Conservation (phyloP, 2,113 vertebrate species). For the Zosterops pallidus region DNA sequence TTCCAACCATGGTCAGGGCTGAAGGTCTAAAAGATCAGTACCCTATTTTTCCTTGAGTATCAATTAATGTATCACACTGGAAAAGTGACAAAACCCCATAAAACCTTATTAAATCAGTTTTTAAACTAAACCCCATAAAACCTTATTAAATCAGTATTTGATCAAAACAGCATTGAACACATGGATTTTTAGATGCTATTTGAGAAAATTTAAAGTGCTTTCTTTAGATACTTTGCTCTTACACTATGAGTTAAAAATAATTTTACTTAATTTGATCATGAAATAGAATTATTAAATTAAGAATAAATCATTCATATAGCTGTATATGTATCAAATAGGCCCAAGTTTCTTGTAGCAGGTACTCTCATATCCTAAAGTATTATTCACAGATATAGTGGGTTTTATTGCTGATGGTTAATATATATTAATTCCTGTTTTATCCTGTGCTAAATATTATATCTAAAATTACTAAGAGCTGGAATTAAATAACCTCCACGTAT, state of each 20-base stretch:
- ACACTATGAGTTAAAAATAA: constrained; percentile 15
- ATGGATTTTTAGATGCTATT: background rate
- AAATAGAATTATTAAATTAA: constrained; percentile 13
- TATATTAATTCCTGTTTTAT: background rate
- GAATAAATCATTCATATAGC: background rate
- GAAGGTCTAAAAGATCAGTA: background rate
- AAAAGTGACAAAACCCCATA: background rate
- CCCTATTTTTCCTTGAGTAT: background rate
- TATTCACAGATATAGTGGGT: background rate
- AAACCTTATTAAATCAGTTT: background rate
- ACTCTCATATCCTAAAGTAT: background rate
- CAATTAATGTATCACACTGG: background rate
- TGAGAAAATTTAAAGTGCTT: background rate
- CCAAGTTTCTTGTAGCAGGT: background rate
- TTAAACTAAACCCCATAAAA: background rate
- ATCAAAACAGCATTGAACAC: background rate
- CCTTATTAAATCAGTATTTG: background rate
- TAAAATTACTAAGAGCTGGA: background rate
- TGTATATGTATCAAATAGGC: background rate
- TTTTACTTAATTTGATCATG: constrained; percentile 2
- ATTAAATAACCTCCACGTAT: background rate
- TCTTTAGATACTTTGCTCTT: constrained; percentile 27
- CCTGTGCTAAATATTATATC: background rate
- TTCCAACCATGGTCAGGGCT: background rate
- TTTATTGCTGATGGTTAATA: background rate